phyloP scores from a whole-genome alignment of 2,797 vertebrate genomes.

The Pangasius mekongensis region DNA sequence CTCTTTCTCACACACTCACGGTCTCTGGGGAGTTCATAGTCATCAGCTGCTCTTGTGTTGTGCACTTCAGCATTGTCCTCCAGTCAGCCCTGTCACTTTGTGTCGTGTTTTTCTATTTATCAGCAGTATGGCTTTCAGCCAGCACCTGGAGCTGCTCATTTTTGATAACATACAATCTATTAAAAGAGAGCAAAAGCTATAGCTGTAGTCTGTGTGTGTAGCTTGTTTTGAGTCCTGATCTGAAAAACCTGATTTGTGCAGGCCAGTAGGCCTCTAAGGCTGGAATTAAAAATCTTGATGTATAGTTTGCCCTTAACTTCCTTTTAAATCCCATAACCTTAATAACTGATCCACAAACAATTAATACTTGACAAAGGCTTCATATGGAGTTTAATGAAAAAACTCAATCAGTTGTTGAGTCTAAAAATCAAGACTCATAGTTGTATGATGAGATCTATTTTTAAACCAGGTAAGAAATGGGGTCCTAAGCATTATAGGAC shows the following conservation, averaged over 20 bases:
- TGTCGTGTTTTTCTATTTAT: slow-evolving; percentile 8
- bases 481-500: neutral
- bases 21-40: slow-evolving; percentile 7
- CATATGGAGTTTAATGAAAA: too few species aligned
- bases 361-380: too few species aligned
- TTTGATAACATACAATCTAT: neutral
- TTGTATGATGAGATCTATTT: neutral
- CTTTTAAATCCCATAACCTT: neutral
- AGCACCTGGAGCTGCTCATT: neutral
- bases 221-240: neutral
- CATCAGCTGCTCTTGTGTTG: slow-evolving; percentile 1
- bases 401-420: neutral
- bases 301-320: neutral
- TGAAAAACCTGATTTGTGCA: neutral
- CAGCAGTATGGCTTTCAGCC: slow-evolving; percentile 30
- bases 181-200: neutral
- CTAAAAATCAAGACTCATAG: neutral
- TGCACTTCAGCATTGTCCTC: slow-evolving; percentile 33
- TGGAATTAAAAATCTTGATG: neutral
- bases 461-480: neutral
- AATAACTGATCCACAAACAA: too few species aligned
- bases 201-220: neutral
- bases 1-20: neutral
- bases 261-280: neutral
- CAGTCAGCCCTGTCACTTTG: neutral